Conservation (phyloP, 2,113 vertebrate species). For the Crocuta crocuta region DNA sequence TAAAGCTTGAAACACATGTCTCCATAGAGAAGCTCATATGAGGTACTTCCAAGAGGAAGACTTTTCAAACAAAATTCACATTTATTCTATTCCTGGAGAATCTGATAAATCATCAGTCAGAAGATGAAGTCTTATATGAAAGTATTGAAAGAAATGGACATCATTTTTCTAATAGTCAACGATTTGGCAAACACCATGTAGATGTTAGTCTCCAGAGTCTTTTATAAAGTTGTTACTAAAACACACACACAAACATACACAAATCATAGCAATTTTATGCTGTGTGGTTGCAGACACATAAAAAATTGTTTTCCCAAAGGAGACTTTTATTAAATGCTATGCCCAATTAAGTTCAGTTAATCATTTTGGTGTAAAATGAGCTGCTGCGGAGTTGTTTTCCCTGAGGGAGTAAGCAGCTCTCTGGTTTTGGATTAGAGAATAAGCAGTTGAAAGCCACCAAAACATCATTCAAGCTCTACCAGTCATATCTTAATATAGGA, state of each 20-base stretch:
- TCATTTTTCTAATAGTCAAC: constrained; percentile 24
- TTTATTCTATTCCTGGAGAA: background rate
- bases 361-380: constrained; percentile 67
- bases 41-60: background rate
- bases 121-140: background rate
- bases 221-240: constrained; percentile 35
- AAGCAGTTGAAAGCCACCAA: constrained; percentile 65
- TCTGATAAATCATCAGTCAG: background rate
- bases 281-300: constrained; percentile 12
- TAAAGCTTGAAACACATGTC: background rate
- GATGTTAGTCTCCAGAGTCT: background rate
- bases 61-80: background rate
- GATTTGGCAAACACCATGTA: background rate
- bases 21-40: background rate
- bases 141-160: background rate
- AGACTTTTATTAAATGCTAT: constrained; percentile 76
- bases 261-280: constrained; percentile 48
- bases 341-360: constrained; percentile 74
- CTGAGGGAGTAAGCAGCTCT: constrained; percentile 16
- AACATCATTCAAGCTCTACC: background rate
- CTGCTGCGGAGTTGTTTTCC: constrained; percentile 44
- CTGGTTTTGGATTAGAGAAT: constrained; percentile 14
- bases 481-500: background rate
- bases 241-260: background rate
- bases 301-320: constrained; percentile 32